Conservation (phyloP, 2,113 vertebrate genomes). For the Sarotherodon lohbergeri region DNA sequence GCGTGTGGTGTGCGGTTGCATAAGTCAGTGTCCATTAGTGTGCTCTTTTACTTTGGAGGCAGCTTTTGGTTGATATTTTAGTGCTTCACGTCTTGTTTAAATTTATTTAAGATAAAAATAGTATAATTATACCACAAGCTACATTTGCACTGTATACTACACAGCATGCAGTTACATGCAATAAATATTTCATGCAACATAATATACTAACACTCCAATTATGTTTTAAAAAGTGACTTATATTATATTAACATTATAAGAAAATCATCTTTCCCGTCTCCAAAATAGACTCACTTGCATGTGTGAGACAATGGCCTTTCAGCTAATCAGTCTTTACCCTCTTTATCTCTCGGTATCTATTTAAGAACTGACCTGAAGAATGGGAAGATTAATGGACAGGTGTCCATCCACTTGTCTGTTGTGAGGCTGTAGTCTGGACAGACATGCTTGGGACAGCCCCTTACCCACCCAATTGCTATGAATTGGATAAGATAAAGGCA, state of each 20-base stretch:
- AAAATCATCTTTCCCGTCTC: neutral
- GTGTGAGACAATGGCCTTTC: neutral
- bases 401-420: neutral
- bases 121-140: neutral
- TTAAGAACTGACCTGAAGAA: conserved; percentile 37
- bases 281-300: neutral
- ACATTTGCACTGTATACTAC: neutral
- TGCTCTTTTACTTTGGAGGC: neutral
- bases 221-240: neutral
- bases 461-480: neutral
- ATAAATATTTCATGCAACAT: neutral
- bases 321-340: conserved; percentile 62
- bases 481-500: neutral
- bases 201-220: neutral
- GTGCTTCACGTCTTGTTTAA: neutral
- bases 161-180: neutral
- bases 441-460: neutral
- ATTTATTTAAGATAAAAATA: neutral
- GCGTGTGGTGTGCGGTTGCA: neutral
- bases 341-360: conserved; percentile 34
- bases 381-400: conserved; percentile 23
- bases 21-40: neutral
- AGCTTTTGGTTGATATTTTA: neutral
- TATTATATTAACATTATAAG: neutral
- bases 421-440: neutral